Percentiles rank a stretch among this genome's conserved stretches.
phyloP scores from a whole-genome alignment of 2,113 vertebrate species.

The Gobio gobio region DNA sequence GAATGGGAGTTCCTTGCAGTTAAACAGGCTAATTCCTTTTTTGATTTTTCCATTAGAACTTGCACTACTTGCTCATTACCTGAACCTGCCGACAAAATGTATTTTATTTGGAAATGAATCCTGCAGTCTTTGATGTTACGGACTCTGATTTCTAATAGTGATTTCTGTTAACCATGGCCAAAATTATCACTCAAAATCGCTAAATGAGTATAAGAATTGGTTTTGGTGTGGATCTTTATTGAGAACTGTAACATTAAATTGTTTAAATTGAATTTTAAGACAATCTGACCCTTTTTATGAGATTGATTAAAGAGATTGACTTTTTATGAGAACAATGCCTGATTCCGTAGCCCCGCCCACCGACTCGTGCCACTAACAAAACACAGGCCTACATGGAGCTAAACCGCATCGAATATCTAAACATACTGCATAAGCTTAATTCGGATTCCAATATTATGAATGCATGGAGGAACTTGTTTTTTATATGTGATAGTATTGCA shows the following conservation, averaged over 20 bases:
- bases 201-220: neutral
- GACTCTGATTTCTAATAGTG: neutral
- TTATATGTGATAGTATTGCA: too few relatives aligned
- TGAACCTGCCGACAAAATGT: neutral
- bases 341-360: too few relatives aligned
- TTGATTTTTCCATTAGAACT: neutral
- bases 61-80: neutral
- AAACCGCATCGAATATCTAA: too few relatives aligned
- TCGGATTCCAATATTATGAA: too few relatives aligned
- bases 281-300: neutral
- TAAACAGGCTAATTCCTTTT: neutral
- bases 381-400: too few relatives aligned
- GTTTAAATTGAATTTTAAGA: neutral
- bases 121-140: neutral
- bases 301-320: neutral
- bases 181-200: neutral
- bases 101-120: neutral
- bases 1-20: neutral
- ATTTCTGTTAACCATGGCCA: neutral
- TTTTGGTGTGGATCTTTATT: neutral
- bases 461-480: too few relatives aligned
- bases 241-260: neutral
- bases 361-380: too few relatives aligned
- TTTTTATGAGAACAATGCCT: too few relatives aligned
- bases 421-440: too few relatives aligned